These are phyloP conservation scores for Prochilodus magdalenae DNA, from an alignment of 2,113 vertebrate species.

Conservation along the genomic window DNA sequence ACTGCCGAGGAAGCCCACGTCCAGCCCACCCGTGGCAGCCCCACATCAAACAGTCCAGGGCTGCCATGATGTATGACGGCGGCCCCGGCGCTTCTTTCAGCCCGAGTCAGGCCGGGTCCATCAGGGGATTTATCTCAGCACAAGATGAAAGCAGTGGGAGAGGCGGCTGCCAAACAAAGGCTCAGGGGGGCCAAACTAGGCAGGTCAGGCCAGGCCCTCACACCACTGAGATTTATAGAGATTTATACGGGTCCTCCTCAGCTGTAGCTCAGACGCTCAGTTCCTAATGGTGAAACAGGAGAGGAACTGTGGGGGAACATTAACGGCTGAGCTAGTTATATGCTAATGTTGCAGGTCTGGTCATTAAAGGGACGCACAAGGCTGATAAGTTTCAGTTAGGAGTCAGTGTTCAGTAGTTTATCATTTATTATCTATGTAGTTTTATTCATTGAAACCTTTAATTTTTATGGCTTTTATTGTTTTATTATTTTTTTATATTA, in stretches of 20 bases:
- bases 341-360: too few species aligned
- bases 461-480: too few species aligned
- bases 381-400: too few species aligned
- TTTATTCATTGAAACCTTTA: too few species aligned
- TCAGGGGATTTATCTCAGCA: constrained; percentile 78
- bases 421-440: too few species aligned
- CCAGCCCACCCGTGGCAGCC: constrained; percentile 51
- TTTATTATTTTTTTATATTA: too few species aligned
- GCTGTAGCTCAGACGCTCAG: constrained; percentile 39
- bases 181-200: constrained; percentile 57
- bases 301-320: not conserved
- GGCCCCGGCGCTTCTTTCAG: constrained; percentile 71
- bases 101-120: constrained; percentile 72
- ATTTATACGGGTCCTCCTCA: constrained; percentile 61
- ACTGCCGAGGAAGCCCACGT: constrained; percentile 51
- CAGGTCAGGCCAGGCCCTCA: constrained; percentile 68
- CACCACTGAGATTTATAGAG: constrained; percentile 66
- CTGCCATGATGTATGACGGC: constrained; percentile 77
- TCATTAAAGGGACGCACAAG: too few species aligned
- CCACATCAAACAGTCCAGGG: constrained; percentile 74
- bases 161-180: constrained; percentile 78
- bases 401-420: too few species aligned
- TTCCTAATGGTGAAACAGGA: not conserved
- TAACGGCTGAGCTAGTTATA: too few species aligned
- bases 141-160: constrained; percentile 77